These are phyloP conservation scores for Germaria angustata DNA, from an alignment of 2,888 invertebrate genomes.

Conservation along the genomic window DNA sequence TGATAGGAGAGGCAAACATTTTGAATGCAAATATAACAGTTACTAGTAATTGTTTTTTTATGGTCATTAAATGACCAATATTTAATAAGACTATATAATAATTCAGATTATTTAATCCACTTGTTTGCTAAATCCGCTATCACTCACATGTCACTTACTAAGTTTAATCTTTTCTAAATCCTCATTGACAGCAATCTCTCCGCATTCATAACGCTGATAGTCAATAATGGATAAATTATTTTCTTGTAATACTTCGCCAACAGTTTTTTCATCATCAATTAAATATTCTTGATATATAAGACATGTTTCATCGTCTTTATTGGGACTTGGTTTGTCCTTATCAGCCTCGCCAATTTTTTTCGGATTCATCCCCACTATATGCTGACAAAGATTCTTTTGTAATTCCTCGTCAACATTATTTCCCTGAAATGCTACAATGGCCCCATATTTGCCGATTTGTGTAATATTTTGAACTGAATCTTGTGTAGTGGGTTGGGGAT, in stretches of 20 bases:
- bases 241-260: constrained; percentile 86
- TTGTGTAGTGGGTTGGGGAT: constrained; percentile 84
- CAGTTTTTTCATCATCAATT: constrained; percentile 87
- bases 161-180: constrained; percentile 72
- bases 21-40: no score
- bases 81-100: constrained; percentile 18
- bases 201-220: constrained; percentile 93
- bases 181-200: constrained; percentile 81
- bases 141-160: constrained; percentile 69
- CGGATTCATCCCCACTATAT: constrained; percentile 94
- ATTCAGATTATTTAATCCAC: not conserved
- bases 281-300: constrained; percentile 94
- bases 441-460: constrained; percentile 91
- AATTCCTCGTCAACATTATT: constrained; percentile 79
- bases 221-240: constrained; percentile 86
- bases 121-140: not conserved
- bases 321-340: constrained; percentile 83
- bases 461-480: constrained; percentile 78
- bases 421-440: constrained; percentile 87
- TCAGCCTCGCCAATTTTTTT: constrained; percentile 85
- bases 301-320: constrained; percentile 88
- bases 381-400: constrained; percentile 92
- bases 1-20: no score
- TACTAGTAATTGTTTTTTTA: not conserved
- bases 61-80: not conserved